Percentiles rank a stretch among this genome's conserved stretches.
Evolutionary conservation across 2,797 vertebrate genomes (phyloP).

Genomic region (Rhincodon typus): DNA sequence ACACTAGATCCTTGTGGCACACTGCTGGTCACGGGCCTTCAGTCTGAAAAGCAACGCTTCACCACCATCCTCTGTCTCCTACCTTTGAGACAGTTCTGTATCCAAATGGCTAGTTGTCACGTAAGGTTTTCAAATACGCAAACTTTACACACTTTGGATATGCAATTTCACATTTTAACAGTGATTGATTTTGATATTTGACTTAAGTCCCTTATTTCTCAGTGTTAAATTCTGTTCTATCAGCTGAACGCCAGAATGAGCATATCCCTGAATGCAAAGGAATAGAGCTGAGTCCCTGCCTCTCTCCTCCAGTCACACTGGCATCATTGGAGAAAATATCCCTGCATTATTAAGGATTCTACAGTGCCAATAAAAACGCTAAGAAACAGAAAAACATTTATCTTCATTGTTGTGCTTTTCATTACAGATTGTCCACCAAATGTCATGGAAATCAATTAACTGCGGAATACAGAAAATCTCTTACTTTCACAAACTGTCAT

Average conservation of each 20-base stretch:
- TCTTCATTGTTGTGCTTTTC: neutral
- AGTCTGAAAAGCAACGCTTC: no score
- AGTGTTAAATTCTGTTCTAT: neutral
- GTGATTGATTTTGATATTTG: neutral
- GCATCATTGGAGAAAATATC: neutral
- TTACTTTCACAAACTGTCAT: neutral
- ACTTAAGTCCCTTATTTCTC: neutral
- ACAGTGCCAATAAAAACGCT: neutral
- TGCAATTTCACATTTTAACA: neutral
- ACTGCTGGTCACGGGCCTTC: no score
- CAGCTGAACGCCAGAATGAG: neutral
- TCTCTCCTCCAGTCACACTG: neutral
- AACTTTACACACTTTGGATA: neutral
- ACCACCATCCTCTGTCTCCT: no score
- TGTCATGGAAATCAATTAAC: neutral
- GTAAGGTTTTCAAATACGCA: neutral
- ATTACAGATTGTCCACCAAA: neutral
- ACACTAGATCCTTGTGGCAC: no score
- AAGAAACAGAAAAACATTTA: neutral
- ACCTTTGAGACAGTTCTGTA: no score
- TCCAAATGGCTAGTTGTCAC: neutral
- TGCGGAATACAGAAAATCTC: neutral
- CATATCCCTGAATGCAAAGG: neutral
- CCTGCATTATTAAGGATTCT: neutral
- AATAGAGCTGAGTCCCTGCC: neutral